Conservation (phyloP, 2,113 vertebrate species). For the Uropsilus gracilis region DNA sequence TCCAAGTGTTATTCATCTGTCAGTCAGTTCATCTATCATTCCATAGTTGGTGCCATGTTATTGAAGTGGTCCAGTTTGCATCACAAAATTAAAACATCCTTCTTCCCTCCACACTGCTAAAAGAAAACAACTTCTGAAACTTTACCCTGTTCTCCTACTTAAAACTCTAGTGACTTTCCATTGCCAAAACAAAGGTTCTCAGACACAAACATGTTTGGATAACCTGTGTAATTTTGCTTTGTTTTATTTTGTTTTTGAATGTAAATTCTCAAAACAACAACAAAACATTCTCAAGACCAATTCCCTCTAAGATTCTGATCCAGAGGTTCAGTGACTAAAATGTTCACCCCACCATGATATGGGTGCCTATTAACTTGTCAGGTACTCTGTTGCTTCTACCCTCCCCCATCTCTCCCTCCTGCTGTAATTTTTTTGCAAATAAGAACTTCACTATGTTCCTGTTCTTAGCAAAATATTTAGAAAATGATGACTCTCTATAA, state of each 20-base stretch:
- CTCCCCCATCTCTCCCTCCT: background rate
- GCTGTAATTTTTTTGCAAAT: background rate
- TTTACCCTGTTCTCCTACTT: background rate
- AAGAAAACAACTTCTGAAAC: background rate
- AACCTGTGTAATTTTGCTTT: background rate
- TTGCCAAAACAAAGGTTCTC: background rate
- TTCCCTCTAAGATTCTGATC: background rate
- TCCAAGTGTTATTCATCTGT: background rate
- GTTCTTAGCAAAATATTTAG: background rate
- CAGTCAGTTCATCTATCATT: background rate
- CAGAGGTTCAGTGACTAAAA: background rate
- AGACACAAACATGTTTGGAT: background rate
- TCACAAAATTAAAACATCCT: background rate
- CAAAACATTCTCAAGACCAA: background rate
- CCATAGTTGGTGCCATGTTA: background rate
- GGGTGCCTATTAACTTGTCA: background rate
- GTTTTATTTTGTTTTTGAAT: no score
- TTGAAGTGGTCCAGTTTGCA: background rate
- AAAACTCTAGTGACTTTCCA: background rate
- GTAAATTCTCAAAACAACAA: background rate
- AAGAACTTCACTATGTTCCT: background rate
- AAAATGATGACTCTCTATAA: background rate
- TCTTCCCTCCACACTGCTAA: background rate
- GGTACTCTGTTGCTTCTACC: background rate
- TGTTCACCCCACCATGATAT: rapidly evolving